Base-by-base conservation (phyloP, 2,797 vertebrate genomes). In the Platyrinchus mystaceus region DNA sequence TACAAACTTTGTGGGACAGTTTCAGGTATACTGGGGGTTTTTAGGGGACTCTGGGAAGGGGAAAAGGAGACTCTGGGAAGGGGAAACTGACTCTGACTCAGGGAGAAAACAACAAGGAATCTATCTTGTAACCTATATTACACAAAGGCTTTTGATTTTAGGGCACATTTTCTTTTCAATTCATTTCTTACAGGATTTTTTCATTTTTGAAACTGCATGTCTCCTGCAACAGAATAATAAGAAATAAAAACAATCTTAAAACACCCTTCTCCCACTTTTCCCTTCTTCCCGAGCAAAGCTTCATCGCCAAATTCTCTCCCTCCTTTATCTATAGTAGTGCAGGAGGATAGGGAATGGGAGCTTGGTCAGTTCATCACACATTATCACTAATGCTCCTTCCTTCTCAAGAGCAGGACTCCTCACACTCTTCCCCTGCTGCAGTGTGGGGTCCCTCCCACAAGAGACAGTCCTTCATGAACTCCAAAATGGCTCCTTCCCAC, bases 371-470 rank as follows among this genome's bases (percentile, higher is more conserved):
- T 39, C 22, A 30, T 47, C 19, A 69, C 6, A 12, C 1, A 1
- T 28, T 34, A 7, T 58, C 11, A 49, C 39, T 71, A 15, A 6
- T 3, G 1, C 7, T 87, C 7, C 14, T 59, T 80, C 13, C 6
- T 49, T 10, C 39, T 79, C 44, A 19, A 26, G 21, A 4, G 13
- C 5, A 12, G 5, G 22, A 36, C 19, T 21, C 11, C 27, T 74
- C 46, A 52, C 26, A 21, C 7, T 34, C 10, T 59, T 19, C 14
- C 43, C 12, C 12, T 26, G 9, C 17, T 83, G 19, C 27, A 74
- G 7, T 1, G 0, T 34, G 12, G 27, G 7, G 11, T 49, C 6
- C 2, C 8, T 27, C 28, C 24, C 15, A 37, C 1, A 1, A 15
- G 10, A 58, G 23, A n/a, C 7, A 24, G 34, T 56, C 11, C n/a